phyloP scores from a whole-genome alignment of 2,113 vertebrate species.

The Perognathus longimembris region DNA sequence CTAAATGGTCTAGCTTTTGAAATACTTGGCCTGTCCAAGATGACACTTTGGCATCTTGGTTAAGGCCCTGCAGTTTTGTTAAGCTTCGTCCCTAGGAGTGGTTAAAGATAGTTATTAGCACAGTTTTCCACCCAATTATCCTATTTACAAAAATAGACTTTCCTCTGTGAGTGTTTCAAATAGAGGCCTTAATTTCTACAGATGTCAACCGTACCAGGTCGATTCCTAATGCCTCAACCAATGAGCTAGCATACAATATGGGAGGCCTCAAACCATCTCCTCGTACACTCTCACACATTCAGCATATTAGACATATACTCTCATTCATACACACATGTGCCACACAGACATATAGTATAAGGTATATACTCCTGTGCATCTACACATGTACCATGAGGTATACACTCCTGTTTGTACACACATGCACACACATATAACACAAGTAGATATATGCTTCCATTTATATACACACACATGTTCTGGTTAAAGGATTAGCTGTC shows the following conservation, averaged over 20 bases:
- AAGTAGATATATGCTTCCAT: fast-evolving
- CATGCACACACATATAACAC: not conserved
- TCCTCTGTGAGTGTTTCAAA: constrained; percentile 74
- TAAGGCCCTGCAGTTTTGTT: constrained; percentile 41
- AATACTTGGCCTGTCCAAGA: not conserved
- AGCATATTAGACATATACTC: fast-evolving
- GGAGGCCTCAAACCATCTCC: not conserved
- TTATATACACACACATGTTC: not conserved
- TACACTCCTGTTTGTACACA: not conserved
- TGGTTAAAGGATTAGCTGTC: not conserved
- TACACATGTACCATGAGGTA: too few relatives aligned
- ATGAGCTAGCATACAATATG: not conserved
- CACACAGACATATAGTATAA: too few relatives aligned
- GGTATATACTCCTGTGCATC: too few relatives aligned
- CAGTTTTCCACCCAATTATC: constrained; percentile 79
- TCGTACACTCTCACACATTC: not conserved
- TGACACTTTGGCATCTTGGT: not conserved
- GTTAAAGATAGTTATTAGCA: constrained; percentile 78
- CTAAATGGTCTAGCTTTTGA: not conserved
- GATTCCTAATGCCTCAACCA: not conserved
- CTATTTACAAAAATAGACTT: constrained; percentile 82
- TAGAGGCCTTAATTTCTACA: constrained; percentile 65
- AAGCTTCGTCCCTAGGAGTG: constrained; percentile 63
- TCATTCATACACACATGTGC: too few relatives aligned
- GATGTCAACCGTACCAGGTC: constrained; percentile 56